phyloP scores from a whole-genome alignment of 2,113 vertebrate species.

The Oxygymnocypris stewartii region DNA sequence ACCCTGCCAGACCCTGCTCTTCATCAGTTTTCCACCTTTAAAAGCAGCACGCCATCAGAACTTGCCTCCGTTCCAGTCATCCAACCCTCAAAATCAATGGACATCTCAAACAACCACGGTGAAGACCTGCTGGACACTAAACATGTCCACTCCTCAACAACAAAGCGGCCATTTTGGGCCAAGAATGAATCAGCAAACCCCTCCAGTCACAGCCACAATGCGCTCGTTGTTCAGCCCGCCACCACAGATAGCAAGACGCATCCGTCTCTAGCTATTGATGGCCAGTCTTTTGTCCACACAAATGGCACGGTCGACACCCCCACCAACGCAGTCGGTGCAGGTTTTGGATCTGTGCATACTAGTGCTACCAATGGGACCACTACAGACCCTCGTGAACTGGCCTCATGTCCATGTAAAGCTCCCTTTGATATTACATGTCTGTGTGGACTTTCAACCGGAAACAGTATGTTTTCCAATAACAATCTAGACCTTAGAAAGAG shows the following conservation, averaged over 20 bases:
- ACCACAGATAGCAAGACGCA: constrained; percentile 41
- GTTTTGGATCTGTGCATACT: constrained; percentile 36
- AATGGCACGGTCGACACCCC: constrained; percentile 43
- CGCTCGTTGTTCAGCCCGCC: constrained; percentile 37
- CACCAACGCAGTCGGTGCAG: constrained; percentile 31
- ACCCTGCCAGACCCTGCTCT: constrained; percentile 50
- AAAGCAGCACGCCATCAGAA: constrained; percentile 21
- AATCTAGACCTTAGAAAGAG: constrained; percentile 67
- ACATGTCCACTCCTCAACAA: constrained; percentile 48
- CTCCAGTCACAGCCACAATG: constrained; percentile 50
- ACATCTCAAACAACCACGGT: constrained; percentile 15
- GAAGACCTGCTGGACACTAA: constrained; percentile 45
- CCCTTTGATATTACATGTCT: constrained; percentile 72
- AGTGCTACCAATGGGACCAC: constrained; percentile 35
- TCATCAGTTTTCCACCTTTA: constrained; percentile 40
- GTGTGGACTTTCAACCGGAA: constrained; percentile 76
- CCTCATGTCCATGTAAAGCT: constrained; percentile 72
- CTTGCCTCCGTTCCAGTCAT: constrained; percentile 19
- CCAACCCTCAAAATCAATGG: constrained; percentile 32
- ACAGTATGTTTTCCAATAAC: constrained; percentile 79
- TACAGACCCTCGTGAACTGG: constrained; percentile 41
- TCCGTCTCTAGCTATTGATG: constrained; percentile 32
- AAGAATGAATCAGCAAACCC: constrained; percentile 54
- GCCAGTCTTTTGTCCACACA: constrained; percentile 45
- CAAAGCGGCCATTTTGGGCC: constrained; percentile 48